A percentile compares a stretch with the other conserved stretches of the same genome.
phyloP scores from a whole-genome alignment of 2,888 invertebrate genomes.

The Penaeus monodon region DNA sequence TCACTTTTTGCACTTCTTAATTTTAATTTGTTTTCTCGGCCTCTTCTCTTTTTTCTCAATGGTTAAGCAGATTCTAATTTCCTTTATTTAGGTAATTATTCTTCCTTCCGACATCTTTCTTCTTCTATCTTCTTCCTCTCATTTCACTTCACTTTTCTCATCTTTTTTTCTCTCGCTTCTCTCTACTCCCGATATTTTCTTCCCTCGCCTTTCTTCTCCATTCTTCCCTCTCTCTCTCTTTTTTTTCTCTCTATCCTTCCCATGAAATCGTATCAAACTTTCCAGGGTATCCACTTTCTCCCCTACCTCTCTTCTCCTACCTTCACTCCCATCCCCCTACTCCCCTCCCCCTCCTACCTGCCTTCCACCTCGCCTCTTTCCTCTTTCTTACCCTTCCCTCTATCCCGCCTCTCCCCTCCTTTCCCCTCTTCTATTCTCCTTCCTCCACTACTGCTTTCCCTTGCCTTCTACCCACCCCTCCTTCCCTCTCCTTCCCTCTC shows the following conservation, averaged over 20 bases:
- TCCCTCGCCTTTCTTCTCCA: neutral
- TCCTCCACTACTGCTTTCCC: neutral
- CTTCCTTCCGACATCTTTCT: too few relatives aligned
- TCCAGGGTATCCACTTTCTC: slow-evolving; percentile 14
- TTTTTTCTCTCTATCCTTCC: neutral
- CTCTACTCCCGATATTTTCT: neutral
- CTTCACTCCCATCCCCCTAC: too few relatives aligned
- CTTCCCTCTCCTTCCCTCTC: neutral
- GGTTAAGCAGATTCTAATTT: too few relatives aligned
- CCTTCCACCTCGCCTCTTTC: slow-evolving; percentile 21
- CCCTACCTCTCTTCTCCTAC: neutral
- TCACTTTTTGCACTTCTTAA: too few relatives aligned
- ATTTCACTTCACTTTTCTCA: neutral
- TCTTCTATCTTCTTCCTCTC: neutral
- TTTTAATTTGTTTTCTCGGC: too few relatives aligned
- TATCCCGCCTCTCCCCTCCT: too few relatives aligned
- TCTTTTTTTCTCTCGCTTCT: too few relatives aligned
- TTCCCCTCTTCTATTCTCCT: neutral
- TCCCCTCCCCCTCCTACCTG: neutral
- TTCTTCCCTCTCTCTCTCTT: neutral
- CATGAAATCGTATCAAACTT: slow-evolving; percentile 19
- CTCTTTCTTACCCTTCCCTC: neutral
- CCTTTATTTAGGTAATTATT: too few relatives aligned
- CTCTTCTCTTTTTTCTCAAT: too few relatives aligned
- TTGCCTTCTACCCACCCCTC: neutral